These are phyloP conservation scores for Saguinus midas DNA, from an alignment of 2,113 vertebrate genomes.

Conservation along the genomic window DNA sequence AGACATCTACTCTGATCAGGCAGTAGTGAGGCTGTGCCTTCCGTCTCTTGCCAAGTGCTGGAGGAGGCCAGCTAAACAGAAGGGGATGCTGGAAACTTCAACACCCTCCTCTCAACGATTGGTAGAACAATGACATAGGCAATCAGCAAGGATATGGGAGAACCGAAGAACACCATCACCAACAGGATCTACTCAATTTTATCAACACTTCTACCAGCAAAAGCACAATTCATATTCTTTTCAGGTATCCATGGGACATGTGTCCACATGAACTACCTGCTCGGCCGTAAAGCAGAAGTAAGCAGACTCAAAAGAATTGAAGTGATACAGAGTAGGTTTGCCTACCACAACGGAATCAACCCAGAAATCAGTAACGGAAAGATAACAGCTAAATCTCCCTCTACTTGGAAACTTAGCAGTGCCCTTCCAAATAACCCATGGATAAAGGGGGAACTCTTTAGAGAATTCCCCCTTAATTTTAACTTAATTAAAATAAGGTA, in stretches of 20 bases:
- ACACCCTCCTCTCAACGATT: background rate
- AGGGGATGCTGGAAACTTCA: background rate
- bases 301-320: background rate
- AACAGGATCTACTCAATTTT: too few relatives aligned
- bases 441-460: background rate
- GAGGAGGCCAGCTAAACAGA: background rate
- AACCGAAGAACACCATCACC: rapidly evolving
- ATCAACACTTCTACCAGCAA: rapidly evolving
- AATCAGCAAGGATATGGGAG: background rate
- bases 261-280: background rate
- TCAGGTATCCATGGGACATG: background rate
- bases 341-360: background rate
- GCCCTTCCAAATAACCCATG: background rate
- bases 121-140: too few relatives aligned
- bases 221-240: background rate
- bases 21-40: background rate
- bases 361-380: background rate
- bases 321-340: background rate
- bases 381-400: background rate
- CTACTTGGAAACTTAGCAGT: background rate
- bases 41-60: background rate
- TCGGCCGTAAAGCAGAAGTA: background rate
- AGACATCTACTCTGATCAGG: too few relatives aligned
- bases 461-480: too few relatives aligned
- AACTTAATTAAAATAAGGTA: background rate